Evolutionary conservation across 2,888 invertebrate genomes (phyloP), one percentile per base, ranked within the genome.

Genomic region (Alentia gelatinosa): DNA sequence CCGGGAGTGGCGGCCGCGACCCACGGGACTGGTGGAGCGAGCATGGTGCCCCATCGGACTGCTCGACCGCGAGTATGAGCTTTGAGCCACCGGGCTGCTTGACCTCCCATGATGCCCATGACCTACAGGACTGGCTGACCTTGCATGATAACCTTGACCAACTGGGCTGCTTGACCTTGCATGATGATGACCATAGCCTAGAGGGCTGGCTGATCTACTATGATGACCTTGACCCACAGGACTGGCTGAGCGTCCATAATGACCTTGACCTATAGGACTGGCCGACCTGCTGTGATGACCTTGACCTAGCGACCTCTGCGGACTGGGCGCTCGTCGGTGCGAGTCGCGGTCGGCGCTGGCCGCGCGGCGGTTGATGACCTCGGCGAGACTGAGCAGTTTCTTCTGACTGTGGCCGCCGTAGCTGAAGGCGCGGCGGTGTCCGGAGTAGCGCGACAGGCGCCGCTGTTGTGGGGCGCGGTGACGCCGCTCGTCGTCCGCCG

Each of bases 391-490:
- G 23, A 37, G 35, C 79, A 79, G 37, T 39, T 79, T 79, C 37
- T 35, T 35, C 79, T 86, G 42, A n/a, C 86, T 47, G 33, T 86
- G 47, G 0, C 86, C 86, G 33, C 86, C 86, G 19, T 86, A 86
- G 30, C 47, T 86, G 47, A 50, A 86, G 47, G 86, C 42, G 0
- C 86, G 42, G 3, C 86, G 42, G 47, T 86, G 86, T 0, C 47
- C 42, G 30, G 47, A 47, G 30, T 26, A 30, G 30, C 86, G 42
- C 9, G 86, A 26, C 47, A 47, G 86, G 30, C 86, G 86, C 19
- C 47, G 23, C 26, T 86, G 12, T 1, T 86, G 86, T 1, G 42
- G 86, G 4, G 26, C 0, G 47, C 33, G 4, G 33, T 47, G 42
- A 1, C 47, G 47, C 47, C 26, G n/a, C 37, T 79, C 79, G 15